These are phyloP conservation scores for human DNA, from an alignment of 2,113 vertebrate species.

Conservation along the genomic window DNA sequence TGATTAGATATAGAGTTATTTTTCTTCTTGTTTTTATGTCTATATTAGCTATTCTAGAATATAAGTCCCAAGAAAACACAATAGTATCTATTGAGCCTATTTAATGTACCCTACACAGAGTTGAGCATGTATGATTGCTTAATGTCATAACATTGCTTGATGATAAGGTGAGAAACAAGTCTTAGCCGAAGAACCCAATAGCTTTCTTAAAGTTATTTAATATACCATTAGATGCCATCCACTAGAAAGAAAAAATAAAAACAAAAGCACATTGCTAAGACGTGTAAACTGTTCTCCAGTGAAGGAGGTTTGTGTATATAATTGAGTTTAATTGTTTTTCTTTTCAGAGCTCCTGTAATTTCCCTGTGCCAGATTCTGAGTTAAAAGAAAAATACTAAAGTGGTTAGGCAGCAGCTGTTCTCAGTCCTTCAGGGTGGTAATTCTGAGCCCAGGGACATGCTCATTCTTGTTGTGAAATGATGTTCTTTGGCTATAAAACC, in stretches of 20 bases:
- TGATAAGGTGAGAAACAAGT: background rate
- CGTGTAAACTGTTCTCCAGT: constrained; percentile 28
- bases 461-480: background rate
- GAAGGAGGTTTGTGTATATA: constrained; percentile 70
- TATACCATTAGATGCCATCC: background rate
- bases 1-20: background rate
- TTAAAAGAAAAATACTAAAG: constrained; percentile 54
- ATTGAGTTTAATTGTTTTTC: constrained; percentile 69
- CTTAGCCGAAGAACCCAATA: background rate
- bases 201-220: background rate
- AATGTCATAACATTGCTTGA: background rate
- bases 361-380: constrained; percentile 59
- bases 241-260: background rate
- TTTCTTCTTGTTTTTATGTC: background rate
- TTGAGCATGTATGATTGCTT: background rate
- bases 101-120: background rate
- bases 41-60: background rate
- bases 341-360: constrained; percentile 65
- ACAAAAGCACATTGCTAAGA: constrained; percentile 11
- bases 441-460: constrained; percentile 19
- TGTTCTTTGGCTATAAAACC: background rate
- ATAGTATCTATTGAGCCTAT: background rate
- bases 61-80: background rate
- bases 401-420: constrained; percentile 51
- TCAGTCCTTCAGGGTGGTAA: constrained; percentile 13